phyloP scores from a whole-genome alignment of 2,113 vertebrate species.

The Illadopsis cleaveri region DNA sequence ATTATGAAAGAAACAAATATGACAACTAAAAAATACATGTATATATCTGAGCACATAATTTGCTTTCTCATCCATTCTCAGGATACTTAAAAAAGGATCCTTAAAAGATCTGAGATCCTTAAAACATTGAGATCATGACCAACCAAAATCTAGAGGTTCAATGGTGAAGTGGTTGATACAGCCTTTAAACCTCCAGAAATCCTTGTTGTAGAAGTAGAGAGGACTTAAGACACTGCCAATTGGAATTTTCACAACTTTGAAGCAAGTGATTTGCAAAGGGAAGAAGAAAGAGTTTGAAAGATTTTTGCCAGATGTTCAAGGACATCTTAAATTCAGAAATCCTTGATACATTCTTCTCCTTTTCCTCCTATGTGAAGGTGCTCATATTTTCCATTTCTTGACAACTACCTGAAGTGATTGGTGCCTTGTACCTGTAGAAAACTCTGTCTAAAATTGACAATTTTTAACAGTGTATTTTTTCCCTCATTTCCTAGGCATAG shows the following conservation, averaged over 20 bases:
- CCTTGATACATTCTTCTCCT: not conserved
- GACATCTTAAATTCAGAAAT: not conserved
- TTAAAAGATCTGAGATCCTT: not conserved
- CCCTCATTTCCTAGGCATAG: not conserved
- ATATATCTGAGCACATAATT: not conserved
- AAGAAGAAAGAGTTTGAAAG: not conserved
- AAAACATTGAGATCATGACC: not conserved
- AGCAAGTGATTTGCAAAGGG: not conserved
- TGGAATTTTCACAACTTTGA: not conserved
- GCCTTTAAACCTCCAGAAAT: not conserved
- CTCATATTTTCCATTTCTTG: not conserved
- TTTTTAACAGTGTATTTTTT: not conserved
- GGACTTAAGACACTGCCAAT: not conserved
- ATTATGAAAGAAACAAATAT: not conserved
- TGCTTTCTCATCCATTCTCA: not conserved
- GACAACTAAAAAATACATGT: not conserved
- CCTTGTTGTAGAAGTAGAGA: not conserved
- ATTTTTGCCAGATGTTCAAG: not conserved
- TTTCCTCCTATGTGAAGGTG: not conserved
- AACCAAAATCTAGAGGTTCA: not conserved
- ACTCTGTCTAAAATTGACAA: not conserved
- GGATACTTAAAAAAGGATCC: too few species aligned
- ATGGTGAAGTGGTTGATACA: not conserved
- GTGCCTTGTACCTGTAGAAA: not conserved
- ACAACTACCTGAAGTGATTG: not conserved